Evolutionary conservation across 2,797 vertebrate genomes (phyloP).

Genomic region (Numenius phaeopus): DNA sequence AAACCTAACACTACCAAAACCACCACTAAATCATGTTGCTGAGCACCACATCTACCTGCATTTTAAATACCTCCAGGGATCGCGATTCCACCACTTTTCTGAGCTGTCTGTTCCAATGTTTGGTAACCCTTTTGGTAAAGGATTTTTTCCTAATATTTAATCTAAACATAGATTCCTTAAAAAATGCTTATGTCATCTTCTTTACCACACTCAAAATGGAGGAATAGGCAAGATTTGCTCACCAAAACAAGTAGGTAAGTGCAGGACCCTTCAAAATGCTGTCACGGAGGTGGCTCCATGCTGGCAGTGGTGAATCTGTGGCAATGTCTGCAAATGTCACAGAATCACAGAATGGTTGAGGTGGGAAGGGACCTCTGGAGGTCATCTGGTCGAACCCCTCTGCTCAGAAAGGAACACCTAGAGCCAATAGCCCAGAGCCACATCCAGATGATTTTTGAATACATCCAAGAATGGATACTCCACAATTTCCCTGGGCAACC

Average conservation of each 20-base stretch:
- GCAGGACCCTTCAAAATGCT: not conserved
- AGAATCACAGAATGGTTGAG: not conserved
- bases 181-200: not conserved
- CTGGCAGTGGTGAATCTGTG: not conserved
- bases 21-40: not conserved
- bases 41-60: not conserved
- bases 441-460: too few species aligned
- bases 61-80: too few species aligned
- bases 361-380: not conserved
- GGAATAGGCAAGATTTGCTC: not conserved
- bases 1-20: not conserved
- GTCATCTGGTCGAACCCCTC: too few species aligned
- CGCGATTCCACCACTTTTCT: too few species aligned
- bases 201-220: not conserved
- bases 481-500: too few species aligned
- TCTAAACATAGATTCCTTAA: not conserved
- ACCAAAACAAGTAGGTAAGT: not conserved
- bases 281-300: not conserved
- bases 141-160: too few species aligned
- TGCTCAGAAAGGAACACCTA: too few species aligned
- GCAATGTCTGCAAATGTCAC: not conserved
- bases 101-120: too few species aligned
- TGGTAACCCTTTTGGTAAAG: too few species aligned
- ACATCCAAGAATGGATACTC: too few species aligned
- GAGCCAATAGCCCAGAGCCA: too few species aligned